Evolutionary conservation across 2,888 invertebrate species (phyloP), one percentile per base, ranked within the genome.

Genomic region (Aphidius colemani): DNA sequence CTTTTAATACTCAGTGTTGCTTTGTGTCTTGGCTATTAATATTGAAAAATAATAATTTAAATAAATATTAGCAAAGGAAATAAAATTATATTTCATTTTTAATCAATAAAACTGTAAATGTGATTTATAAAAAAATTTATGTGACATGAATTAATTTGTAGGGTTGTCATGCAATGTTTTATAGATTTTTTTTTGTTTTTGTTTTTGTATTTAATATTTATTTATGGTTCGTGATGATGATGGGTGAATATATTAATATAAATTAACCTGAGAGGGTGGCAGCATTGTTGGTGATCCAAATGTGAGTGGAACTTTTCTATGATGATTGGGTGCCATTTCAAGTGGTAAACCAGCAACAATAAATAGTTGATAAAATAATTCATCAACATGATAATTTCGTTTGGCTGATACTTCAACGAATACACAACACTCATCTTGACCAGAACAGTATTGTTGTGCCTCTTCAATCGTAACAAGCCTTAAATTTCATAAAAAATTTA

Each of bases 261-360:
- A 30, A 18, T 59, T 69, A 68, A 78, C 78, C 74, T 78, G 78
- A 39, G 78, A 89, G 0, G 89, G 89, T 2, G 90, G 90, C 69
- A 92, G 78, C 7, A 91, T 91, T 69, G 90, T 91, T 0, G 92
- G 92, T 63, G 91, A 90, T 6, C 92, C 88, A 69, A 92, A 92
- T 7, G 88, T 89, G 10, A 78, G 78, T 3, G 85, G 85, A 51
- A 94, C 90, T 65, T 91, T 87, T 75, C 93, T 90, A 82, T 94
- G 94, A 78, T 93, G 90, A 75, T 93, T 93, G 0, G 93, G 93
- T 18, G 93, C 93, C 94, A 95, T 95, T 84, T 95, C 94, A 73
- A 92, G 83, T 0, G 94, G 94, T 65, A 95, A 83, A 78, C 92
- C 92, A 41, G 93, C 92, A 56, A 92, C 89, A 62, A 90, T 87